These are phyloP conservation scores for Drosophila sturtevanti DNA, from an alignment of 1,140 invertebrate genomes.

Conservation along the genomic window DNA sequence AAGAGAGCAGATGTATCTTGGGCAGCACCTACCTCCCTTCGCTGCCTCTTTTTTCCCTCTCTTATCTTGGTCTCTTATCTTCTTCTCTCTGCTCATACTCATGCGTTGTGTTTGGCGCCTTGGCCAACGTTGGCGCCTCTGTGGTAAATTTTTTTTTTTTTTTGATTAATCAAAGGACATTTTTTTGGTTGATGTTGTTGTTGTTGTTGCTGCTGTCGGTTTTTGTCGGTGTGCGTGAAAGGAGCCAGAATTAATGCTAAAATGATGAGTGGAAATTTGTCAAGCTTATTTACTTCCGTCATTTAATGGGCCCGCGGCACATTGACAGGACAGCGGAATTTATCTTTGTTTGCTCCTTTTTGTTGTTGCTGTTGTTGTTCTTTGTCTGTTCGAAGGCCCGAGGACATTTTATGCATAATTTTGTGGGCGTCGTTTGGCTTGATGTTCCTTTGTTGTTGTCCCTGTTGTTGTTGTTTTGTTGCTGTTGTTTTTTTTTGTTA, in stretches of 20 bases:
- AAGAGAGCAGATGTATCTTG: slow-evolving; percentile 20
- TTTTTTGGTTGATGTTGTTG: slow-evolving; percentile 59
- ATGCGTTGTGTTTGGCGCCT: slow-evolving; percentile 59
- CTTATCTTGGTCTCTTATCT: neutral
- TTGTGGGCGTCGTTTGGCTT: slow-evolving; percentile 49
- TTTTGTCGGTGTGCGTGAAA: slow-evolving; percentile 66
- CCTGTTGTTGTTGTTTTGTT: slow-evolving; percentile 8
- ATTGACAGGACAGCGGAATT: slow-evolving; percentile 54
- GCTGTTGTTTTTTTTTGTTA: slow-evolving; percentile 36
- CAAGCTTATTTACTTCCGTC: slow-evolving; percentile 82
- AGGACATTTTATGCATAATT: slow-evolving; percentile 77
- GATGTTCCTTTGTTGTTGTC: slow-evolving; percentile 24
- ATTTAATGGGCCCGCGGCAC: slow-evolving; percentile 76
- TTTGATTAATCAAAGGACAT: slow-evolving; percentile 82
- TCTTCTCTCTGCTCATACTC: neutral
- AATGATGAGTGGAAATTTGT: slow-evolving; percentile 82
- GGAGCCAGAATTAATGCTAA: slow-evolving; percentile 82
- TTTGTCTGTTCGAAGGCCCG: slow-evolving; percentile 10
- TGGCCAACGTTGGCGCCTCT: slow-evolving; percentile 56
- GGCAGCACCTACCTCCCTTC: neutral
- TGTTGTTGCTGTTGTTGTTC: slow-evolving; percentile 19
- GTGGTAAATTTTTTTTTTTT: slow-evolving; percentile 72
- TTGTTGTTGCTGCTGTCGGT: slow-evolving; percentile 27
- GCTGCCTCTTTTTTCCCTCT: neutral
- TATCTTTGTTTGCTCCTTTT: slow-evolving; percentile 68